These are phyloP conservation scores for Meloe dianella DNA, from an alignment of 2,888 invertebrate species.

Conservation along the genomic window DNA sequence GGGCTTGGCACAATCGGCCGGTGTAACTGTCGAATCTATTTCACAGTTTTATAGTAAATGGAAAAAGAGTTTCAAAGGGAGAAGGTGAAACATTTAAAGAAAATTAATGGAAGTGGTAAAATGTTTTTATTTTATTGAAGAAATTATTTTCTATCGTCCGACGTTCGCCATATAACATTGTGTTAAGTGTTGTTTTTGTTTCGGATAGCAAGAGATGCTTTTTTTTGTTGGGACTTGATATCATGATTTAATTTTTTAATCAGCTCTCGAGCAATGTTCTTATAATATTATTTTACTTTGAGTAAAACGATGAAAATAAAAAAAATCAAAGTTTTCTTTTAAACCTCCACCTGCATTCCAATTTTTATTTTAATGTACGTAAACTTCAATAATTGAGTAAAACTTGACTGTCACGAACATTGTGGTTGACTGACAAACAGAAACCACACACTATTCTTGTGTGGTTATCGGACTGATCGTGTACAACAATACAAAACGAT, in stretches of 20 bases:
- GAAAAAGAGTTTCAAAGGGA: constrained; percentile 74
- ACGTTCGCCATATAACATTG: not conserved
- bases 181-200: not conserved
- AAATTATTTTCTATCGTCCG: not conserved
- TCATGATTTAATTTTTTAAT: constrained; percentile 10
- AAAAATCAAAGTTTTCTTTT: no score
- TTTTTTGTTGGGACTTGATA: not conserved
- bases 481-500: constrained; percentile 3
- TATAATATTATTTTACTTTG: not conserved
- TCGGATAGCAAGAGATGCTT: not conserved
- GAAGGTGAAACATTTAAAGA: constrained; percentile 62
- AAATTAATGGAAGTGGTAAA: constrained; percentile 10
- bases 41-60: constrained; percentile 84
- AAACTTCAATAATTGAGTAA: not conserved
- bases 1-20: constrained; percentile 80
- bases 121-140: not conserved
- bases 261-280: not conserved
- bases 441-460: not conserved
- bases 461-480: constrained; percentile 1
- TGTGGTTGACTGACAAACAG: not conserved
- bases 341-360: no score
- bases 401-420: not conserved
- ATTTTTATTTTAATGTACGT: no score
- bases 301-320: constrained; percentile 1
- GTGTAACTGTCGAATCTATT: constrained; percentile 82